These are phyloP conservation scores for Okapia johnstoni DNA, from an alignment of 2,113 vertebrate genomes.

Conservation along the genomic window DNA sequence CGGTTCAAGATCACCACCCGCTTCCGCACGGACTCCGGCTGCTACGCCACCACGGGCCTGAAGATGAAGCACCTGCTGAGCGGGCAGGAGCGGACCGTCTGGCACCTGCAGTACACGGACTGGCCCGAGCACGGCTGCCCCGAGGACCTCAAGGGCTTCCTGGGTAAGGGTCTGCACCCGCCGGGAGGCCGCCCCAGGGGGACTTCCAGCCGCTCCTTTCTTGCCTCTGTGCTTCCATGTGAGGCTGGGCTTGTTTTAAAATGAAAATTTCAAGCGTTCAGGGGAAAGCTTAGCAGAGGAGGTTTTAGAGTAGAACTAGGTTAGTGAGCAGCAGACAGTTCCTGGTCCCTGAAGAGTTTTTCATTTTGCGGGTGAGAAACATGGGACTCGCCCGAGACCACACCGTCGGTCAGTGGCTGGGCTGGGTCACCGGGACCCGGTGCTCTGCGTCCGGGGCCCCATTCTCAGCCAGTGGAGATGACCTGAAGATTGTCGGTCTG, in stretches of 20 bases:
- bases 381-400: accelerated
- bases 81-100: constrained; percentile 95
- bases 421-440: accelerated
- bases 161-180: constrained; percentile 84
- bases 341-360: too few relatives aligned
- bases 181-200: too few relatives aligned
- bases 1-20: constrained; percentile 97
- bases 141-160: constrained; percentile 95
- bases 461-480: not conserved
- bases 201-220: not conserved
- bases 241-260: not conserved
- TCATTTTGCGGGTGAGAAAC: not conserved
- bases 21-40: constrained; percentile 97
- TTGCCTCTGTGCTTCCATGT: not conserved
- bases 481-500: not conserved
- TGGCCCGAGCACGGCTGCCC: constrained; percentile 98
- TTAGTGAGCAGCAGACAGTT: not conserved
- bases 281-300: not conserved
- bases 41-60: constrained; percentile 96
- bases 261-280: not conserved
- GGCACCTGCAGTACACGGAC: constrained; percentile 98
- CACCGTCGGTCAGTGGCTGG: accelerated
- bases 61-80: constrained; percentile 97
- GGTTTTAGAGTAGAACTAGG: not conserved
- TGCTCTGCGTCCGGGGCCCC: accelerated